Percentiles rank a stretch among this genome's conserved stretches.
Evolutionary conservation across 1,140 invertebrate genomes (phyloP).

Genomic region (Hycleus cichorii): DNA sequence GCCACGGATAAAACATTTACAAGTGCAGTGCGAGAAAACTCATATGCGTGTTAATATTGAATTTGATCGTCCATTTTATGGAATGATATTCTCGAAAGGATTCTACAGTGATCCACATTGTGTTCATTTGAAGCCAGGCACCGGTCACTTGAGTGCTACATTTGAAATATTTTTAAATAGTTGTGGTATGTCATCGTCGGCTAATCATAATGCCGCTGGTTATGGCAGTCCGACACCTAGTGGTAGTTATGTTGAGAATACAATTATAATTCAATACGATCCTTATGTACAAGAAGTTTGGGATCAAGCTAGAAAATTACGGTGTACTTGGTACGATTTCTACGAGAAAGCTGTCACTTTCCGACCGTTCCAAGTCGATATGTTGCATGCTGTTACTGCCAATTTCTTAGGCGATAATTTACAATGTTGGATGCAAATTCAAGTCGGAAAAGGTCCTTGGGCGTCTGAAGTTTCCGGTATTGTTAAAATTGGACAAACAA

Average conservation of each 20-base stretch:
- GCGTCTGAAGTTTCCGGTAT: constrained; percentile 90
- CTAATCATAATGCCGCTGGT: constrained; percentile 71
- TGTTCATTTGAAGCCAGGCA: constrained; percentile 82
- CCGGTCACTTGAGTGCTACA: constrained; percentile 80
- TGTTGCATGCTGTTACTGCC: constrained; percentile 86
- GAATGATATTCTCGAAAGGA: constrained; percentile 92
- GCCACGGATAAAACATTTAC: constrained; percentile 83
- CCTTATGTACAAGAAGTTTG: constrained; percentile 89
- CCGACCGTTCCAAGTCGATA: constrained; percentile 88
- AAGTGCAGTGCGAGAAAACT: constrained; percentile 93
- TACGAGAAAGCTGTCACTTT: constrained; percentile 93
- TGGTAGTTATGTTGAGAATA: constrained; percentile 90
- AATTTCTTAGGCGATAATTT: constrained; percentile 93
- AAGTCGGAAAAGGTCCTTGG: constrained; percentile 91
- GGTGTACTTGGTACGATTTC: constrained; percentile 92
- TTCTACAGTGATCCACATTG: constrained; percentile 87
- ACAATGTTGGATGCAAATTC: constrained; percentile 95
- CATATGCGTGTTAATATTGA: constrained; percentile 92
- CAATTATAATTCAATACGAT: constrained; percentile 92
- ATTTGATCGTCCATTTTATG: constrained; percentile 91
- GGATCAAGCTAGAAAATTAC: constrained; percentile 75
- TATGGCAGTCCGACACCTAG: constrained; percentile 74
- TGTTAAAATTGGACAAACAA: constrained; percentile 91
- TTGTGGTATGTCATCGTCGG: constrained; percentile 84
- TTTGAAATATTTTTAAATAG: constrained; percentile 88